phyloP scores from a whole-genome alignment of 30 jellyfish, hydroid and myxozoan genomes.

The Mastigias papua region DNA sequence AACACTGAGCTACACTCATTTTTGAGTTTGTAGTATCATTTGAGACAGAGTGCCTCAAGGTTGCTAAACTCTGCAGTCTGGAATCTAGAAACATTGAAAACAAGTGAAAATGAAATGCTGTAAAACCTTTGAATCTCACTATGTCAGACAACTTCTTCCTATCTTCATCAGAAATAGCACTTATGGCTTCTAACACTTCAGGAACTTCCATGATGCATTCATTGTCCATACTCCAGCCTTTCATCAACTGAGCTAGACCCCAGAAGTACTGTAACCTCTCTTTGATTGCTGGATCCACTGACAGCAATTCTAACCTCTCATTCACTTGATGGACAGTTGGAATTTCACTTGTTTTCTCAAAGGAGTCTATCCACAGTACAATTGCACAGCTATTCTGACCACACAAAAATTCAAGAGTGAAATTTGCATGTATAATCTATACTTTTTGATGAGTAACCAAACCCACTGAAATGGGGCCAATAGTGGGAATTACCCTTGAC shows the following conservation, averaged over 20 bases:
- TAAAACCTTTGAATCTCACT: background rate
- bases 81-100: too few relatives aligned
- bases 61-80: too few relatives aligned
- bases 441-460: too few relatives aligned
- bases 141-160: background rate
- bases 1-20: background rate
- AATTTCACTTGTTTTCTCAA: background rate
- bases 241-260: background rate
- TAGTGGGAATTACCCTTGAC: too few relatives aligned
- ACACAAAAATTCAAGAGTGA: background rate
- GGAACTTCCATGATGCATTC: background rate
- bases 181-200: background rate
- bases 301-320: background rate
- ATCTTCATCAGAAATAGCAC: background rate
- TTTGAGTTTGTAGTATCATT: background rate
- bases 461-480: too few relatives aligned
- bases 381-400: background rate
- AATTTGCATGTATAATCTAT: too few relatives aligned
- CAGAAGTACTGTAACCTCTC: background rate
- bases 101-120: background rate
- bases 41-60: background rate
- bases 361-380: background rate
- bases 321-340: background rate
- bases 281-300: background rate
- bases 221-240: background rate